phyloP scores from a whole-genome alignment of 2,888 invertebrate genomes.

The Ectemnius lituratus region DNA sequence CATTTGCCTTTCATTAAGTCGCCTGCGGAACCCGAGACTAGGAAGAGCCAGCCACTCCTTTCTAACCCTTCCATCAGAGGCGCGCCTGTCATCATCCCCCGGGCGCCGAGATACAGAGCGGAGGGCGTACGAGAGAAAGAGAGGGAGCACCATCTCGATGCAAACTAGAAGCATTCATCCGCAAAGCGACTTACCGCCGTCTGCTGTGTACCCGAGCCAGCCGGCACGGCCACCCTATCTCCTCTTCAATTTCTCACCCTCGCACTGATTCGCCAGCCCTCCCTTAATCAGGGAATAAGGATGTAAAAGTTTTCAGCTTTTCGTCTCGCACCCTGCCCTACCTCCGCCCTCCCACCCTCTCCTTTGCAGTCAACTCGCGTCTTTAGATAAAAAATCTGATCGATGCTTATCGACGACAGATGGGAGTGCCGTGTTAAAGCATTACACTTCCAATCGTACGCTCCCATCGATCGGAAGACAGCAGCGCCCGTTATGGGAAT shows the following conservation, averaged over 20 bases:
- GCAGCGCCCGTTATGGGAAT: too few relatives aligned
- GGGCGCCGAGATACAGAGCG: neutral
- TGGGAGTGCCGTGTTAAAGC: neutral
- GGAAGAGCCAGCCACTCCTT: constrained; percentile 38
- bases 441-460: too few relatives aligned
- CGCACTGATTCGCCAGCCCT: constrained; percentile 7
- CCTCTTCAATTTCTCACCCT: constrained; percentile 7
- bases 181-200: constrained; percentile 39
- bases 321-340: too few relatives aligned
- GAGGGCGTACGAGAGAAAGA: constrained; percentile 4
- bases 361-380: neutral
- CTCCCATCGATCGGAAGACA: too few relatives aligned
- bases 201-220: constrained; percentile 21
- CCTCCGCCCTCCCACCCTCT: neutral
- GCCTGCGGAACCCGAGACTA: constrained; percentile 29
- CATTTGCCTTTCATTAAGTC: constrained; percentile 68
- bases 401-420: neutral
- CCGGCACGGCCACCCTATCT: neutral
- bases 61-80: constrained; percentile 34
- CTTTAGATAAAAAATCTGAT: neutral
- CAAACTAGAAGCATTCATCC: constrained; percentile 43
- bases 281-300: constrained; percentile 1
- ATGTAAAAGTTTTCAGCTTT: neutral
- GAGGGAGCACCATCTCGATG: constrained; percentile 38
- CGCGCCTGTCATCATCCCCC: constrained; percentile 37